Evolutionary conservation across 2,888 invertebrate species (phyloP).

Genomic region (Poecilus cupreus): DNA sequence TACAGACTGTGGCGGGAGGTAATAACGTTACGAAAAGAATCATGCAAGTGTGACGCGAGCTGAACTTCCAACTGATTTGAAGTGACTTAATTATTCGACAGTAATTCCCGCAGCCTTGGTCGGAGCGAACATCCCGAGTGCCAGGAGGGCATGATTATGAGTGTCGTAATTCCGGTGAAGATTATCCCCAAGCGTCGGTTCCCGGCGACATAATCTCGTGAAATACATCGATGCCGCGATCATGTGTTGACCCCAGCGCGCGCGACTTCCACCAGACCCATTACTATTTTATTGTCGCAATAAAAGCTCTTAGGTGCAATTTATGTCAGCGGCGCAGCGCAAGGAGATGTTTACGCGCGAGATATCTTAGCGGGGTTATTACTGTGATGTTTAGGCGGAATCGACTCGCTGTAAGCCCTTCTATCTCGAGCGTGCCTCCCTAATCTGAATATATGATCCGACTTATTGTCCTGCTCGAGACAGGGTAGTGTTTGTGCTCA

Average conservation of each 20-base stretch:
- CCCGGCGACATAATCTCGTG: constrained; percentile 63
- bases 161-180: constrained; percentile 52
- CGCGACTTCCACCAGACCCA: constrained; percentile 67
- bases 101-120: constrained; percentile 32
- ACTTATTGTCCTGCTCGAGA: constrained; percentile 69
- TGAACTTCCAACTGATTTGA: no score
- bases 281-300: constrained; percentile 71
- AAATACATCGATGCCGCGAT: constrained; percentile 64
- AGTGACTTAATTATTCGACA: constrained; percentile 46
- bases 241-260: constrained; percentile 66
- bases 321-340: constrained; percentile 67
- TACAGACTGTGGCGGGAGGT: no score
- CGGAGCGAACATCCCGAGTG: neutral
- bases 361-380: constrained; percentile 66
- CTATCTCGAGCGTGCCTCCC: constrained; percentile 69
- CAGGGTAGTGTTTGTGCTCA: constrained; percentile 24
- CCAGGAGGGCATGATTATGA: constrained; percentile 36
- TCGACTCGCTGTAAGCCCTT: constrained; percentile 65
- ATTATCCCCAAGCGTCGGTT: constrained; percentile 48
- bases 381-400: constrained; percentile 68
- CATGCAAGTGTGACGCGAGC: no score
- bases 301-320: constrained; percentile 71
- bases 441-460: constrained; percentile 72
- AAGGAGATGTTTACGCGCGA: constrained; percentile 68
- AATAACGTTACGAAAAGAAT: no score